Conservation (phyloP, 2,113 vertebrate genomes). For the Macaca mulatta region DNA sequence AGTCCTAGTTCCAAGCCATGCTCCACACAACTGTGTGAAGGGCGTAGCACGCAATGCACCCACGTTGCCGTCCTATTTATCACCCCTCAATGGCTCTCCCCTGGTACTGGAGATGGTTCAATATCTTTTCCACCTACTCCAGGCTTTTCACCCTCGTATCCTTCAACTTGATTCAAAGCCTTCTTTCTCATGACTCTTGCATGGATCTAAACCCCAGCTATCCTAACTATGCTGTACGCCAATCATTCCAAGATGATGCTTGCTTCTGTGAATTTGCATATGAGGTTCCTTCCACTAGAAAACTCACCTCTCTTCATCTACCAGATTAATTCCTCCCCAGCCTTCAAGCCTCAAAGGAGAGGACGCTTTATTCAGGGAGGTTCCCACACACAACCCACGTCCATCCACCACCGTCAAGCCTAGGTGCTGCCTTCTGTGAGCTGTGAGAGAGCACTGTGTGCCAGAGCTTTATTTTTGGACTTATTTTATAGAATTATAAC, state of each 20-base stretch:
- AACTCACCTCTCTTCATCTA: background rate
- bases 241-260: background rate
- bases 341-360: background rate
- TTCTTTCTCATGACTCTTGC: background rate
- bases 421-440: background rate
- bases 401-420: background rate
- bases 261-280: background rate
- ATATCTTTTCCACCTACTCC: no score
- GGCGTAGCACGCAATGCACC: no score
- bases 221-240: no score
- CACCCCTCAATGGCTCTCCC: background rate
- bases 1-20: no score
- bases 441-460: background rate
- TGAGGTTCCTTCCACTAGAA: background rate
- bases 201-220: background rate
- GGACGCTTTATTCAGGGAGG: background rate
- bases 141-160: background rate
- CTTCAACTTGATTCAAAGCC: background rate
- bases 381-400: background rate
- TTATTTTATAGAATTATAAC: background rate
- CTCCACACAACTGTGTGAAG: background rate
- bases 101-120: no score
- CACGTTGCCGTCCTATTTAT: background rate
- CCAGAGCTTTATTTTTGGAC: fast-evolving
- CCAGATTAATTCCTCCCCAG: background rate